Conservation (phyloP, 2,113 vertebrate species). For the Sprattus sprattus region DNA sequence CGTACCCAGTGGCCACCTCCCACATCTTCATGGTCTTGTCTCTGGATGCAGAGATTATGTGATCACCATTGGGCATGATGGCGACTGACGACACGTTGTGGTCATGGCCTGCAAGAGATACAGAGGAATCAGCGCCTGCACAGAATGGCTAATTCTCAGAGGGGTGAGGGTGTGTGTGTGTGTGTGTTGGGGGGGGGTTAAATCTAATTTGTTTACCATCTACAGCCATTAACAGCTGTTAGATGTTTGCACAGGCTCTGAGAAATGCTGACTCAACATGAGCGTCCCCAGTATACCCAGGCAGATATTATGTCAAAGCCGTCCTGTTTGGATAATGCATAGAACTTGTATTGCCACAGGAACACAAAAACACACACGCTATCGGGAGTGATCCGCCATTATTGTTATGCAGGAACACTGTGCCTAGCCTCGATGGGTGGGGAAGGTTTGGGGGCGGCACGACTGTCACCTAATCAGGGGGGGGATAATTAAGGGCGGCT, state of each 20-base stretch:
- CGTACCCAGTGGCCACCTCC: conserved; percentile 99
- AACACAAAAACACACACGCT: no score
- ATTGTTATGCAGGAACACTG: no score
- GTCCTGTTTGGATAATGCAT: background rate
- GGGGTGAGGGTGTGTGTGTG: background rate
- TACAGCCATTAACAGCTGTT: background rate
- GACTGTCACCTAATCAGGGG: background rate
- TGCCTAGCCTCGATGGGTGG: background rate
- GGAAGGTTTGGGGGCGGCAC: background rate
- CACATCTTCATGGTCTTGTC: conserved; percentile 99
- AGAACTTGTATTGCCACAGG: no score
- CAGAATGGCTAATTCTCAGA: conserved; percentile 8
- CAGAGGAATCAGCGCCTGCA: no score
- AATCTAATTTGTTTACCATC: background rate
- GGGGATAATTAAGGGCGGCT: conserved; percentile 2
- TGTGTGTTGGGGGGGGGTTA: background rate
- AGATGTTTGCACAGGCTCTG: background rate
- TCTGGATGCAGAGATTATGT: conserved; percentile 98
- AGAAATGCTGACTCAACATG: background rate
- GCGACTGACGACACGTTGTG: conserved; percentile 99
- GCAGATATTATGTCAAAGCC: background rate
- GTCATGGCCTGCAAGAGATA: conserved; percentile 83
- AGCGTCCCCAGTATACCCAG: background rate
- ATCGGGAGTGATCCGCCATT: no score
- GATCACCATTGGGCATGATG: conserved; percentile 99